Conservation (phyloP, 2,113 vertebrate genomes). For the Oryzias woworae region DNA sequence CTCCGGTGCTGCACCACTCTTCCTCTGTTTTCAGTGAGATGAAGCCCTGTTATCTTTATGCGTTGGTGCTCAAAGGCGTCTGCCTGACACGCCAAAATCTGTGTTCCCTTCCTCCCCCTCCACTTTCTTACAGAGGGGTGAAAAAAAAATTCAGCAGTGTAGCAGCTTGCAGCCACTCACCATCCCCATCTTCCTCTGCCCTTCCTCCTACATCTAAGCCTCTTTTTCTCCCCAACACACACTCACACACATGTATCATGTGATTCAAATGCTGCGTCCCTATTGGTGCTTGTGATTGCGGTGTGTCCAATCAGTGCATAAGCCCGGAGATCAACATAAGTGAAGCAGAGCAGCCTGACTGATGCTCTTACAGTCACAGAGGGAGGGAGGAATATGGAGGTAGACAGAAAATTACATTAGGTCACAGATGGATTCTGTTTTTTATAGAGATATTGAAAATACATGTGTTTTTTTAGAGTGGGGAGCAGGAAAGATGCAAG, state of each 20-base stretch:
- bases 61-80: slow-evolving; percentile 20
- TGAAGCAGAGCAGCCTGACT: slow-evolving; percentile 79
- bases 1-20: slow-evolving; percentile 65
- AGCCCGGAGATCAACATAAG: slow-evolving; percentile 88
- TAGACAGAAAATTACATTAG: slow-evolving; percentile 28
- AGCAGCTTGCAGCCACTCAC: slow-evolving; percentile 62
- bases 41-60: slow-evolving; percentile 72
- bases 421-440: slow-evolving; percentile 23
- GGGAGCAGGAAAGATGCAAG: slow-evolving; percentile 8
- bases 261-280: slow-evolving; percentile 69
- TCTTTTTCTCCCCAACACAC: slow-evolving; percentile 36
- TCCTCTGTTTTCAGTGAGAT: slow-evolving; percentile 76
- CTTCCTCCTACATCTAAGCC: slow-evolving; percentile 43
- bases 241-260: slow-evolving; percentile 56
- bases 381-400: slow-evolving; percentile 55
- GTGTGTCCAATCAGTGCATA: slow-evolving; percentile 84
- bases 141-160: slow-evolving; percentile 62
- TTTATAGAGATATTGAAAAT: slow-evolving; percentile 3
- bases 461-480: not conserved
- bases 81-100: slow-evolving; percentile 43
- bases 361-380: slow-evolving; percentile 74
- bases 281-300: slow-evolving; percentile 83
- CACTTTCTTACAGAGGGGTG: not conserved
- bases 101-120: slow-evolving; percentile 39
- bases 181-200: slow-evolving; percentile 54